Evolutionary conservation across 1,140 invertebrate genomes (phyloP).

Genomic region (Drosophila aff.): DNA sequence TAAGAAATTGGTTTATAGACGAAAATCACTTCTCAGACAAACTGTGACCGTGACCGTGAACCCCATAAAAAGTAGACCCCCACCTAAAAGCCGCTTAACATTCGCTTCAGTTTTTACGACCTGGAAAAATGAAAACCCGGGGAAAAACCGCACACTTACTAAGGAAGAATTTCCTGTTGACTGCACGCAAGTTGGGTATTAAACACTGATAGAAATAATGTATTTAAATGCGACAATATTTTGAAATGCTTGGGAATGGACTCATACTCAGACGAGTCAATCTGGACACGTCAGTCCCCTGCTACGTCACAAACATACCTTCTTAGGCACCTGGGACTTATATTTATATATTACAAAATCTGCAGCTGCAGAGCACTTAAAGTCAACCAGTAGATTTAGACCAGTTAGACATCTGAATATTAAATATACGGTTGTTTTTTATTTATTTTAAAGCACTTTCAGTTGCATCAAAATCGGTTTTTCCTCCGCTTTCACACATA

Average conservation of each 20-base stretch:
- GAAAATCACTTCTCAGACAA: conserved; percentile 6
- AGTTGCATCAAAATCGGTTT: neutral
- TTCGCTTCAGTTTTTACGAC: conserved; percentile 9
- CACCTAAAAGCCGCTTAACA: conserved; percentile 24
- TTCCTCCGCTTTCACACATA: neutral
- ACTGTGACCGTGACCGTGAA: conserved; percentile 1
- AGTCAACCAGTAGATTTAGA: too few relatives aligned
- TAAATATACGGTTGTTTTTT: too few relatives aligned
- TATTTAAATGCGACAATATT: neutral
- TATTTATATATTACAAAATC: neutral
- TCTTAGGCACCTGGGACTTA: too few relatives aligned
- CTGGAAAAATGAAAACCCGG: neutral
- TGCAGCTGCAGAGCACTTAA: neutral
- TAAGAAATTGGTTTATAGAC: neutral
- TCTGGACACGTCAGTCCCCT: neutral
- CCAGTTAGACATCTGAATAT: too few relatives aligned
- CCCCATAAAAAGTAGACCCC: conserved; percentile 23
- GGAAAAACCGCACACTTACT: neutral
- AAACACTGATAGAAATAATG: neutral
- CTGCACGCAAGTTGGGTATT: neutral
- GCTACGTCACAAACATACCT: too few relatives aligned
- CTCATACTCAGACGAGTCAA: neutral
- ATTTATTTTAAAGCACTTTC: conserved; percentile 26
- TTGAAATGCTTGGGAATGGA: neutral
- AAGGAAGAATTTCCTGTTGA: neutral